Conservation (phyloP, 2,888 invertebrate genomes). For the Formica aserva region DNA sequence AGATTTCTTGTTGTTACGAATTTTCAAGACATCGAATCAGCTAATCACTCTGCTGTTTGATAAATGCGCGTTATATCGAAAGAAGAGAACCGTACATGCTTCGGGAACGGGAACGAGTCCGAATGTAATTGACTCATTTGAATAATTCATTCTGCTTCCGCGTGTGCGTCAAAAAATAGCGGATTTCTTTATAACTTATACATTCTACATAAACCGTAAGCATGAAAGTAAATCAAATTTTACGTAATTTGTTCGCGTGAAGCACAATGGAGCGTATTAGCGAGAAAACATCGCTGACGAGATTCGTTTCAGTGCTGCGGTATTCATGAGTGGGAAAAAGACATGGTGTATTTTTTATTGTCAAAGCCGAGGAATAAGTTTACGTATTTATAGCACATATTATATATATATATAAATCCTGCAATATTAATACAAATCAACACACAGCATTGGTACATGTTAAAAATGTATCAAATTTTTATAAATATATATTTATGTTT, state of each 20-base stretch:
- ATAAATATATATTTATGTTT: not conserved
- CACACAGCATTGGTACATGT: not conserved
- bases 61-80: constrained; percentile 10
- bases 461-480: not conserved
- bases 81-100: constrained; percentile 19
- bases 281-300: constrained; percentile 19
- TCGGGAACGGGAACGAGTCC: constrained; percentile 28
- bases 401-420: too few relatives aligned
- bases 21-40: not conserved
- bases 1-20: not conserved
- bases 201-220: constrained; percentile 37
- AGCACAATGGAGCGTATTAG: not conserved
- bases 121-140: constrained; percentile 44
- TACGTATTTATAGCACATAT: not conserved
- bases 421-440: too few relatives aligned
- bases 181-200: constrained; percentile 38
- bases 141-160: constrained; percentile 46
- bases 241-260: constrained; percentile 44
- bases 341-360: not conserved
- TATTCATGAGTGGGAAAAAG: not conserved
- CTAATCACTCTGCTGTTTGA: not conserved
- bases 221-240: constrained; percentile 51
- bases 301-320: not conserved
- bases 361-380: not conserved
- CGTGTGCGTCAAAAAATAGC: constrained; percentile 15